These are phyloP conservation scores for Macropis europaea DNA, from an alignment of 2,888 invertebrate species.

Conservation along the genomic window DNA sequence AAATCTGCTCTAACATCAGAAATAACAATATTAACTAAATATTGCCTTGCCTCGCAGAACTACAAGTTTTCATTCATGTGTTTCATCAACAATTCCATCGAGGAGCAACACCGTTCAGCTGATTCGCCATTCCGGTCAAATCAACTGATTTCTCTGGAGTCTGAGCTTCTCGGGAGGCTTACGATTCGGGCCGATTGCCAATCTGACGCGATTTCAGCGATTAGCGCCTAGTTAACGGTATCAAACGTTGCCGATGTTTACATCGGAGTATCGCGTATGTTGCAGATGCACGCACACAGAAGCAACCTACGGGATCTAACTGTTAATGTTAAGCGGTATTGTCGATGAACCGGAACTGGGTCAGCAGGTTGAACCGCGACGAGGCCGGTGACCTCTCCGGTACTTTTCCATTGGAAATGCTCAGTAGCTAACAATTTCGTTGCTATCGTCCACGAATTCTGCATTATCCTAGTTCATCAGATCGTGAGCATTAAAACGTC, in stretches of 20 bases:
- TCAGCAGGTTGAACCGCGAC: constrained; percentile 61
- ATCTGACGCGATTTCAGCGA: no score
- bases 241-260: constrained; percentile 11
- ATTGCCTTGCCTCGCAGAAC: no score
- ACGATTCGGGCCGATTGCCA: constrained; percentile 46
- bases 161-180: constrained; percentile 20
- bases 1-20: no score
- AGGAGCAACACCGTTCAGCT: not conserved
- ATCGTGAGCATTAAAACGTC: not conserved
- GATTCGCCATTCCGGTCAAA: constrained; percentile 16
- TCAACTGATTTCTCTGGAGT: not conserved
- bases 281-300: constrained; percentile 22
- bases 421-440: not conserved
- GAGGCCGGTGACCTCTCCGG: constrained; percentile 62
- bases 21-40: no score
- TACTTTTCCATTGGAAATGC: constrained; percentile 23
- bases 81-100: no score
- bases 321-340: constrained; percentile 71
- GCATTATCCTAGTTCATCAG: not conserved
- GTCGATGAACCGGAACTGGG: constrained; percentile 63
- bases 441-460: not conserved
- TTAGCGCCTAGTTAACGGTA: no score
- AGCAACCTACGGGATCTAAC: constrained; percentile 42
- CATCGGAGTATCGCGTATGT: constrained; percentile 23
- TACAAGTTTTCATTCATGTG: no score